phyloP scores from a whole-genome alignment of 2,888 invertebrate species.

The Lysandra bellargus region DNA sequence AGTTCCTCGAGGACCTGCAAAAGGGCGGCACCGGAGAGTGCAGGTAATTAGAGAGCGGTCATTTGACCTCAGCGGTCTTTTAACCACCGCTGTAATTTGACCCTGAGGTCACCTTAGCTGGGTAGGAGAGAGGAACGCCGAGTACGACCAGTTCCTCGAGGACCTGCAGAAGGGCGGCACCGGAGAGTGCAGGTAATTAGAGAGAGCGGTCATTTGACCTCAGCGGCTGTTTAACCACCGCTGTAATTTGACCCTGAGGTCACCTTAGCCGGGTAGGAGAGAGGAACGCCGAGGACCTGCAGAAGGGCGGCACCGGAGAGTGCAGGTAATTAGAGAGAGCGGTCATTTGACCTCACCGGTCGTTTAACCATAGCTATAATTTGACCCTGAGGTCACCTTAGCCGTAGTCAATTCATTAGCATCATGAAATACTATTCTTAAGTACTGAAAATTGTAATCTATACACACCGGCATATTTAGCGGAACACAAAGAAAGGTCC shows the following conservation, averaged over 20 bases:
- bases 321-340: constrained; percentile 83
- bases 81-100: too few relatives aligned
- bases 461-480: too few relatives aligned
- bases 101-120: too few relatives aligned
- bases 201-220: neutral
- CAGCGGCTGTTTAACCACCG: neutral
- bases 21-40: constrained; percentile 95
- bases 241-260: neutral
- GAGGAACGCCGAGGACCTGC: constrained; percentile 94
- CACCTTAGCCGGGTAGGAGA: constrained; percentile 82
- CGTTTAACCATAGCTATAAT: neutral
- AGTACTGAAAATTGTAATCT: too few relatives aligned
- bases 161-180: constrained; percentile 95
- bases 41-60: constrained; percentile 75
- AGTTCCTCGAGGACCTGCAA: constrained; percentile 96
- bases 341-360: neutral
- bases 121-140: constrained; percentile 92
- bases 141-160: constrained; percentile 96
- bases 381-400: neutral
- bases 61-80: neutral
- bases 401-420: too few relatives aligned
- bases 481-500: too few relatives aligned
- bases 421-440: too few relatives aligned
- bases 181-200: constrained; percentile 91
- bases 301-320: constrained; percentile 94